Evolutionary conservation across 2,888 invertebrate species (phyloP), one percentile per base, ranked within the genome.

Genomic region (Campaea margaritaria): DNA sequence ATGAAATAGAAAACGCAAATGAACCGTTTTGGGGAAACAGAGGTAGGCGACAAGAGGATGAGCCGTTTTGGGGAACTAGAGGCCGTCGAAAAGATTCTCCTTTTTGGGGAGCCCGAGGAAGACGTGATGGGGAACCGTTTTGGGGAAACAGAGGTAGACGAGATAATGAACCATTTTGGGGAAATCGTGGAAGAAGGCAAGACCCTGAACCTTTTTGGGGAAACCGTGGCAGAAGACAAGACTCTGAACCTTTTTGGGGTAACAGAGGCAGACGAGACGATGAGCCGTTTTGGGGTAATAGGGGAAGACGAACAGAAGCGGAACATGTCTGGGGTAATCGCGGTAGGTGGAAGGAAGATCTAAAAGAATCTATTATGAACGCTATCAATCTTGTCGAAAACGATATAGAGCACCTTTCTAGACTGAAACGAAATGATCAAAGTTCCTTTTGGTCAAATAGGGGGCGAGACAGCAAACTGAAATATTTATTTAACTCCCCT

Each of bases 81-180:
- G 84, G 83, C 5, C 69, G 75, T 16, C 65, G 81, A 15, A 65
- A 74, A n/a, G 69, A 72, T 34, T 67, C 67, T 44, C 74, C 78
- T 2, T 78, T 76, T 61, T 79, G 76, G 82, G 76, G 75, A 0
- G 79, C 74, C 41, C 72, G 77, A 14, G 82, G 80, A 0, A 69
- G 74, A 49, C 60, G 70, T 9, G 62, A 75, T 15, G 67, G 70
- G 13, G 64, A 67, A 59, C 86, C 86, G 46, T 91, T 87, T 68
- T 83, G 82, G 85, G 84, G 81, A 12, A 86, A 79, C 51, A 68
- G 83, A 51, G 88, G 93, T n/a, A 87, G 91, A 54, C 67, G 80
- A 41, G 74, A 79, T 39, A 75, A 80, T 2, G 79, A 79, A 7
- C 93, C 91, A 0, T 93, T 93, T 72, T 93, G 93, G 93, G 93